Base-by-base conservation (phyloP, 1,140 invertebrate species). In the Oryctes rhinoceros region DNA sequence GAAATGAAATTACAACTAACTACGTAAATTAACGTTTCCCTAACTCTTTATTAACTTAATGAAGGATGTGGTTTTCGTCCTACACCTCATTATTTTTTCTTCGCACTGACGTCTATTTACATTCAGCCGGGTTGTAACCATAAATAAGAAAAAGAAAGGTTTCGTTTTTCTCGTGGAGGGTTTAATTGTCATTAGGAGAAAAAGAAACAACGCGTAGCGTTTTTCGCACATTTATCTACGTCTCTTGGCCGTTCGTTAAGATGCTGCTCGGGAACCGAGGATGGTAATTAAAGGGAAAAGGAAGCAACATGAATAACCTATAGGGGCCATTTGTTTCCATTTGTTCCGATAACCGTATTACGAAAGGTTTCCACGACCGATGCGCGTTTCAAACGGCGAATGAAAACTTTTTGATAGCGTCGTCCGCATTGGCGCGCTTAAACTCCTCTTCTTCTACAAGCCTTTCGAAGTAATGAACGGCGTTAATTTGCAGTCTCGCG, bases 261-360 rank as follows among this genome's bases (percentile, higher is more conserved):
- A 59, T 59, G 53, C 53, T 59, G 53, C 15, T 59, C 53, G n/a
- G 53, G 53, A 59, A 59, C n/a, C n/a, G 53, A 59, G 53, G 53
- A 6, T 59, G 53, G 53, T 59, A 59, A 59, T 59, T 59, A 59
- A 59, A 59, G 53, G 15, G n/a, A 10, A 59, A 59, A 59, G 53
- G 18, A 18, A 59, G 53, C 53, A 59, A 59, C 53, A 18, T n/a
- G 18, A 59, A 59, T 59, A 59, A 59, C 15, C 15, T 59, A 59
- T 18, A 59, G 15, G 53, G 18, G n/a, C n/a, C 18, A 18, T 18
- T 59, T 18, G 15, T 59, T 59, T 15, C 15, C 15, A 18, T 59
- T 59, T 18, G 49, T 53, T 53, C 49, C 49, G 49, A n/a, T 53
- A 15, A 13, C 24, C 11, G n/a, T 13, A 53, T 53, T 53, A 53